Percentiles rank a stretch among this genome's conserved stretches.
These are phyloP conservation scores for Blastobasis lacticolella DNA, from an alignment of 2,888 invertebrate genomes.

Conservation along the genomic window DNA sequence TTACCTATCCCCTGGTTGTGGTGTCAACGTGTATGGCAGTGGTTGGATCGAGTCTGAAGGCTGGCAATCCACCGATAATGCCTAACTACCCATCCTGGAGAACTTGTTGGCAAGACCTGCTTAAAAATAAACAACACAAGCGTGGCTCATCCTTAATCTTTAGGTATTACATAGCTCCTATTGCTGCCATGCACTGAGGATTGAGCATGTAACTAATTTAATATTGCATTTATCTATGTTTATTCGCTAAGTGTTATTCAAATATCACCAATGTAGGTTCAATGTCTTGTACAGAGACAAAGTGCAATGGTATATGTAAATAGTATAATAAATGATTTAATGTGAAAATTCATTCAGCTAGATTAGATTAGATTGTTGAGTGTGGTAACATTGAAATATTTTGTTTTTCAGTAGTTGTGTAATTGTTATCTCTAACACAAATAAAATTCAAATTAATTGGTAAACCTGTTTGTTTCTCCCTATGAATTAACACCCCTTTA, in stretches of 20 bases:
- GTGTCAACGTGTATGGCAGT: constrained; percentile 94
- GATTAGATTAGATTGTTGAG: constrained; percentile 58
- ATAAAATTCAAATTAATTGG: not conserved
- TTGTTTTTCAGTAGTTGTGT: constrained; percentile 41
- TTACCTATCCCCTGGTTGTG: constrained; percentile 94
- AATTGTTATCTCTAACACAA: constrained; percentile 20
- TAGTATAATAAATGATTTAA: constrained; percentile 59
- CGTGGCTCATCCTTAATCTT: constrained; percentile 89
- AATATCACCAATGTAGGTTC: constrained; percentile 64
- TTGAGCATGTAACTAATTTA: constrained; percentile 32
- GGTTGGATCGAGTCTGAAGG: constrained; percentile 83
- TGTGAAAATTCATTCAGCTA: constrained; percentile 49
- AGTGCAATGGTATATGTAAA: constrained; percentile 58
- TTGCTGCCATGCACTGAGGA: constrained; percentile 47
- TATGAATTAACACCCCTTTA: too few species aligned
- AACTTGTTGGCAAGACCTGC: constrained; percentile 87
- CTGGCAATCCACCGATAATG: constrained; percentile 89
- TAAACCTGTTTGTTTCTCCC: too few species aligned
- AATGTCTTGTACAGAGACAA: constrained; percentile 39
- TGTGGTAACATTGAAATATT: constrained; percentile 62
- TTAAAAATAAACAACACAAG: constrained; percentile 83
- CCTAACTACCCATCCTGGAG: constrained; percentile 87
- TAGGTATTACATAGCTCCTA: constrained; percentile 77
- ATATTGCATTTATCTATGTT: constrained; percentile 59
- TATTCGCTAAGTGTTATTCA: constrained; percentile 70